A percentile compares a stretch with the other conserved stretches of the same genome.
phyloP scores from a whole-genome alignment of 2,797 vertebrate species.

The Rhinichthys osculus region DNA sequence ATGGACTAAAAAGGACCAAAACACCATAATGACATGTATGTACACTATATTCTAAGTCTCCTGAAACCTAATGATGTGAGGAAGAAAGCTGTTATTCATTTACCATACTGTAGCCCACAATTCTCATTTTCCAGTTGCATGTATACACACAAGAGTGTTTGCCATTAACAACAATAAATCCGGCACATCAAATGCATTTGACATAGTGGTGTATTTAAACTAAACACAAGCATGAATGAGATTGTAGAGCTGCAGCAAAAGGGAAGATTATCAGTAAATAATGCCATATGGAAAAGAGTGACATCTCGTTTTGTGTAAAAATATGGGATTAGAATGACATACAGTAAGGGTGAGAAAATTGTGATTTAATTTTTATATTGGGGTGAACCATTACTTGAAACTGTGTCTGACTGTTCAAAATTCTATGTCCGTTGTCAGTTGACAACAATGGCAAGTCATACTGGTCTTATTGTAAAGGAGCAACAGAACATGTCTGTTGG shows the following conservation, averaged over 20 bases:
- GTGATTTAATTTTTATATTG: neutral
- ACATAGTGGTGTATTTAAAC: no score
- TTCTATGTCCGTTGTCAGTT: neutral
- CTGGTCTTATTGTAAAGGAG: slow-evolving; percentile 4
- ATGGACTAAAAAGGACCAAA: neutral
- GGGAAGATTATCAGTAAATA: neutral
- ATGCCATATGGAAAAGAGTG: neutral
- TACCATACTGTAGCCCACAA: neutral
- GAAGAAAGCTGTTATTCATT: neutral
- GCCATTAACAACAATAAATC: no score
- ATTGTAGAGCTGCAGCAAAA: neutral
- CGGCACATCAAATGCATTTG: no score
- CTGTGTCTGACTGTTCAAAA: neutral
- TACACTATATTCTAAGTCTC: neutral
- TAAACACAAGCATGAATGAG: no score
- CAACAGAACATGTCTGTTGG: slow-evolving; percentile 7
- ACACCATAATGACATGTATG: neutral
- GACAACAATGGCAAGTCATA: slow-evolving; percentile 16
- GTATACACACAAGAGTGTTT: no score
- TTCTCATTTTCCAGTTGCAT: no score
- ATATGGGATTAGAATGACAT: neutral
- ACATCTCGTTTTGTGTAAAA: neutral
- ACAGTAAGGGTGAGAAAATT: neutral
- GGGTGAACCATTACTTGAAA: neutral
- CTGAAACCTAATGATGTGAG: neutral